Base-by-base conservation (phyloP, 1,140 invertebrate genomes). In the Ceratoteleas bidentatus region DNA sequence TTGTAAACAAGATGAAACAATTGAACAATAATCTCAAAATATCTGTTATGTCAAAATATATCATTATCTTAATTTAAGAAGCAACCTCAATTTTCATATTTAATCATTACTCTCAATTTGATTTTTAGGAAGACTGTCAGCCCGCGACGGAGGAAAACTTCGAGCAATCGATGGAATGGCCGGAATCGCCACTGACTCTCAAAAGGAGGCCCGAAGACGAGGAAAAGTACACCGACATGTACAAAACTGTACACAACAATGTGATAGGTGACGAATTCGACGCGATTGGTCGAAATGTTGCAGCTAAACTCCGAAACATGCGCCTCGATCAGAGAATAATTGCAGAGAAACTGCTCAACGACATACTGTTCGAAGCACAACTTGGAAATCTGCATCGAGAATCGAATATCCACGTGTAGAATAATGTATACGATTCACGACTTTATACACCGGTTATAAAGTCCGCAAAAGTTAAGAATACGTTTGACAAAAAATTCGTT, bases 311-410 rank as follows among this genome's bases (percentile, higher is more conserved):
- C 13, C 86, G 90, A 60, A 89, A 88, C 68, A 91, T 91, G 90
- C 78, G 88, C 65, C n/a, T 90, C 33, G 90, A 91, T 61, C 90
- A 92, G 83, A 88, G 90, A 85, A 92, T 92, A 78, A 88, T 92
- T 57, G 90, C 90, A 15, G 90, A 92, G 52, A 92, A 92, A 83
- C 72, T 91, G 43, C 56, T 91, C n/a, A 91, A 90, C 77, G 89
- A 92, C 70, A 89, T 92, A 70, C 76, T 92, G 14, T 92, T 91
- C 65, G 90, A 91, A 72, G 90, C 89, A 56, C 90, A 91, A 72
- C 84, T 91, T 9, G 89, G 90, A 50, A 91, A 89, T 70, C 88
- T 91, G 79, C 90, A 90, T 52, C 88, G 89, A 86, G 87, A 90
- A 64, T 91, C 90, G 7, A 91, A 80, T 70, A 88, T 91, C 52